Evolutionary conservation across 1,140 invertebrate genomes (phyloP), one percentile per base, ranked within the genome.

Genomic region (Ostrea denselamellosa): DNA sequence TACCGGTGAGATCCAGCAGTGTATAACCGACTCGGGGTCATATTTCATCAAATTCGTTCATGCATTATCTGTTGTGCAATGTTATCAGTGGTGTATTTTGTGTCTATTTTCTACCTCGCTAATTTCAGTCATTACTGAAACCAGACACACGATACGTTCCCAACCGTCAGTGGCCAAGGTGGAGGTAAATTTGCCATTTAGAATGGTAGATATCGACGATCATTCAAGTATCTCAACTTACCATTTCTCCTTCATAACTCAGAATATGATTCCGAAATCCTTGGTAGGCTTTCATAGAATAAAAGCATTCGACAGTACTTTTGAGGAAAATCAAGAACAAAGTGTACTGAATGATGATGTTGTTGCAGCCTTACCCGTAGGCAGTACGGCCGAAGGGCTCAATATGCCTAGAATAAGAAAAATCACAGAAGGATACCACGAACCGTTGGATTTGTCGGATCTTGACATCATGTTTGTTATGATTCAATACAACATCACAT

Each of bases 301-400:
- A 77, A 17, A 25, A 28, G 10, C 22, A 77, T 77, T 77, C 9
- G 68, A 83, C 82, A 9, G 14, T 17, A 44, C 12, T 4, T 52
- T 83, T 17, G 82, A 83, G 12, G 53, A 83, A 7, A 54, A 53
- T 54, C 34, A 53, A 83, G 82, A 83, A 52, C 34, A 9, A 17
- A 52, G 53, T 22, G 51, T 25, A 22, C 25, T 83, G 25, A 34
- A 22, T 53, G 82, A 83, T n/a, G 82, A 83, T 25, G 44, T n/a
- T 12, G 51, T 83, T 8, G 25, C n/a, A 14, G 28, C 58, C 17
- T 19, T 85, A 25, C 44, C 84, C 12, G 84, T 85, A n/a, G 84
- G 84, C 56, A 85, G 84, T n/a, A n/a, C 28, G 10, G 19, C 84
- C 9, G 84, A 85, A 65, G 84, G 54, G 4, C 58, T 85, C 17